Conservation (phyloP, 2,113 vertebrate species). For the Phycodurus eques region DNA sequence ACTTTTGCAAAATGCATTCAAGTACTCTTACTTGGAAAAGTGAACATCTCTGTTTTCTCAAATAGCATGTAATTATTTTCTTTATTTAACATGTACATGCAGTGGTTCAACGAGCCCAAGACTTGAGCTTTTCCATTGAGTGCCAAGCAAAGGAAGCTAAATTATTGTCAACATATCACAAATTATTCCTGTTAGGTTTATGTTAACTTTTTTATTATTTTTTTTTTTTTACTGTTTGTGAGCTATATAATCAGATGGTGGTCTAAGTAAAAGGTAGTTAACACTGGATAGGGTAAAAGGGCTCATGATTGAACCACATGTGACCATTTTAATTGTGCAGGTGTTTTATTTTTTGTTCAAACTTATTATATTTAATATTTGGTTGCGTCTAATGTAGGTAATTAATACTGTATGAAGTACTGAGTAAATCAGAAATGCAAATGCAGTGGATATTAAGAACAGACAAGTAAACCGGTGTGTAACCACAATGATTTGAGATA, state of each 20-base stretch:
- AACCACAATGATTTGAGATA: background rate
- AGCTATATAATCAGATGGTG: background rate
- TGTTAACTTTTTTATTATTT: background rate
- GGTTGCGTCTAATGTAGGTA: background rate
- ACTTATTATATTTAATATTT: background rate
- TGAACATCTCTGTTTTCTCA: background rate
- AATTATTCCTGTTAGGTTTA: background rate
- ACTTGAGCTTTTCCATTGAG: background rate
- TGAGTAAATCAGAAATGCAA: background rate
- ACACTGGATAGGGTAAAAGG: background rate
- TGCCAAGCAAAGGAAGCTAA: background rate
- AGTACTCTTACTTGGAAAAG: background rate
- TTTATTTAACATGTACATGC: conserved; percentile 1
- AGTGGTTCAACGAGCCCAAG: conserved; percentile 7
- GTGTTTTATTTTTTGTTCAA: background rate
- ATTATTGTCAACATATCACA: background rate
- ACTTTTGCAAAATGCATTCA: background rate
- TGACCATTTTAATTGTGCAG: background rate
- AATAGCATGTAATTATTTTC: background rate
- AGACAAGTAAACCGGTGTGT: background rate
- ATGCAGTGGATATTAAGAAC: background rate
- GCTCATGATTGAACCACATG: background rate
- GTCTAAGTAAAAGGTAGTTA: background rate
- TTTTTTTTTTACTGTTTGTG: background rate
- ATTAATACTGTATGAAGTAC: too few species aligned